Percentiles rank a stretch among this genome's conserved stretches.
Conservation (phyloP, 2,113 vertebrate genomes). For the Urocitellus parryii region DNA sequence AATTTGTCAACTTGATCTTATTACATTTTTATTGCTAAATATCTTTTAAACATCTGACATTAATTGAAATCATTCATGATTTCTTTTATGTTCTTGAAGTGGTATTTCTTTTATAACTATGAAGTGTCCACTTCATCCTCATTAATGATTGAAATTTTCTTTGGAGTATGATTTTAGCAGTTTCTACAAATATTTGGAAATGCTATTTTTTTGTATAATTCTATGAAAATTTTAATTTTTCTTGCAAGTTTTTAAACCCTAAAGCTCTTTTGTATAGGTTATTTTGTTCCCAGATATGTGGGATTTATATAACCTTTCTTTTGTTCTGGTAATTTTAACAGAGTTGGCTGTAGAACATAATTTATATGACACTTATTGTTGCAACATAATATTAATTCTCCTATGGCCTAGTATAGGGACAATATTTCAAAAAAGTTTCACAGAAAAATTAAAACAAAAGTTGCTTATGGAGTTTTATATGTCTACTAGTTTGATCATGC, state of each 20-base stretch:
- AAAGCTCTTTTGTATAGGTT: neutral
- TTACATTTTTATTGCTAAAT: neutral
- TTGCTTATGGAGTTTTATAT: neutral
- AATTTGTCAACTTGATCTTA: neutral
- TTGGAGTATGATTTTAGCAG: neutral
- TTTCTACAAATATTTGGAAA: neutral
- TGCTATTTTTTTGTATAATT: neutral
- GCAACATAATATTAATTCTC: neutral
- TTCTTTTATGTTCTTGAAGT: neutral
- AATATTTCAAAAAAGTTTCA: neutral
- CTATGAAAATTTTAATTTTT: neutral
- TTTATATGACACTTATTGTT: neutral
- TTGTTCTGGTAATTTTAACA: neutral
- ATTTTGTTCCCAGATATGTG: neutral
- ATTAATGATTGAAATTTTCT: neutral
- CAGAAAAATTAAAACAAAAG: neutral
- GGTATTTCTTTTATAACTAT: too few relatives aligned
- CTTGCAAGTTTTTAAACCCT: neutral
- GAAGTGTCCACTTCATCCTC: neutral
- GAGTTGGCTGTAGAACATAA: neutral
- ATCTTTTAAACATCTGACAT: constrained; percentile 3
- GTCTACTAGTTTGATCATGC: neutral
- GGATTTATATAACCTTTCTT: neutral
- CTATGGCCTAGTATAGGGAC: neutral
- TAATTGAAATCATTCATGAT: neutral